phyloP scores from a whole-genome alignment of 2,113 vertebrate species.

The Prionailurus bengalensis region DNA sequence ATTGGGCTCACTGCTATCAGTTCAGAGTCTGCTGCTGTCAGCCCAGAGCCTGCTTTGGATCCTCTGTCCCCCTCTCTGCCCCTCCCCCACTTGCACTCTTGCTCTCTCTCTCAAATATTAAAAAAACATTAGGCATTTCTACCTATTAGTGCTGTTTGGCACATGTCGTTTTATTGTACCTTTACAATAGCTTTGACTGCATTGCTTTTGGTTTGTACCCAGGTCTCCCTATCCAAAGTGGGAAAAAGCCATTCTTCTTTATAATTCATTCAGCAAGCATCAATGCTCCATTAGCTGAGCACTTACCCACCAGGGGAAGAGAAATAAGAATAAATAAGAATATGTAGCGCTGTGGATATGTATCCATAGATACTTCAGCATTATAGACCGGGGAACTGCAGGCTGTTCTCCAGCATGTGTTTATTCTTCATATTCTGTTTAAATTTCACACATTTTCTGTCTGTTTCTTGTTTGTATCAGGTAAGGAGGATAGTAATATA shows the following conservation, averaged over 20 bases:
- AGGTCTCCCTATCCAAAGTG: not conserved
- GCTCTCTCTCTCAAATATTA: too few relatives aligned
- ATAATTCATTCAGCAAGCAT: slow-evolving; percentile 24
- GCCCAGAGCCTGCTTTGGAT: too few relatives aligned
- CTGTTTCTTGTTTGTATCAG: slow-evolving; percentile 50
- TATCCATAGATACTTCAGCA: not conserved
- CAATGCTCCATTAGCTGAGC: not conserved
- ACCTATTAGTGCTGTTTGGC: not conserved
- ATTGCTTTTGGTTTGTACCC: slow-evolving; percentile 26
- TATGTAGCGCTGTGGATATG: not conserved
- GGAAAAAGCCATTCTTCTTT: not conserved
- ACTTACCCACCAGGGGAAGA: not conserved
- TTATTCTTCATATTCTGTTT: slow-evolving; percentile 37
- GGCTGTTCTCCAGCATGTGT: not conserved
- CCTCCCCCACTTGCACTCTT: too few relatives aligned
- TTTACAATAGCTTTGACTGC: slow-evolving; percentile 4
- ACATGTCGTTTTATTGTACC: not conserved
- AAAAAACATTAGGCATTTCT: not conserved
- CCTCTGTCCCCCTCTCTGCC: too few relatives aligned
- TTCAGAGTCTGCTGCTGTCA: too few relatives aligned
- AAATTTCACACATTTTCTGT: slow-evolving; percentile 33
- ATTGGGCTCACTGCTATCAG: too few relatives aligned
- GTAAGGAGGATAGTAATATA: slow-evolving; percentile 46
- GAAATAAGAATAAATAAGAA: not conserved
- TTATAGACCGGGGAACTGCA: not conserved